A percentile compares a stretch with the other conserved stretches of the same genome.
These are phyloP conservation scores for Periophthalmus modestus DNA, from an alignment of 2,113 vertebrate genomes.

Conservation along the genomic window DNA sequence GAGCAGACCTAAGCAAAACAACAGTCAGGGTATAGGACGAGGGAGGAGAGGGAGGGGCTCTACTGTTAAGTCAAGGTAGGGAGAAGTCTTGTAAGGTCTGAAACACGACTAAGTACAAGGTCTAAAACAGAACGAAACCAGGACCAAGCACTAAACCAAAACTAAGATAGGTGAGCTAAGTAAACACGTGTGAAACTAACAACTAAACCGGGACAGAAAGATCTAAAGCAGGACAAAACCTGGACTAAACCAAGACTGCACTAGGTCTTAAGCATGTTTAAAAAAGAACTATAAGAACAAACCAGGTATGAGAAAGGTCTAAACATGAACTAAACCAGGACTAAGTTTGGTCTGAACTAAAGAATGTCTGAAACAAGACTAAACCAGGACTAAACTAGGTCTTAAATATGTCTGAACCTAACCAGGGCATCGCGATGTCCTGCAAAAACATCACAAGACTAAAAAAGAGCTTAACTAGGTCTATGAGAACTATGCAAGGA, in stretches of 20 bases:
- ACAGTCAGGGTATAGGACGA: background rate
- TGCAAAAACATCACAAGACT: background rate
- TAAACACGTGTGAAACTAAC: too few relatives aligned
- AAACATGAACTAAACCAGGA: background rate
- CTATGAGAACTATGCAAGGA: too few relatives aligned
- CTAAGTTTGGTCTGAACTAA: background rate
- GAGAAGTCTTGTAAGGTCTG: background rate
- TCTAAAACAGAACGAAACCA: background rate
- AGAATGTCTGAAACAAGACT: background rate
- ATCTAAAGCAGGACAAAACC: too few relatives aligned
- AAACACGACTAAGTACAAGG: background rate
- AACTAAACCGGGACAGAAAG: background rate
- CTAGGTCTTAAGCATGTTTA: too few relatives aligned
- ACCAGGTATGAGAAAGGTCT: too few relatives aligned
- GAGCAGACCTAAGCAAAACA: slow-evolving; percentile 51
- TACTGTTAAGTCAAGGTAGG: background rate
- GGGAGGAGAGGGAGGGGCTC: slow-evolving; percentile 2
- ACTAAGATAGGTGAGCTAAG: too few relatives aligned
- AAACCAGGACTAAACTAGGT: background rate
- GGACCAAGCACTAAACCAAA: background rate
- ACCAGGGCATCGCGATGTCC: background rate
- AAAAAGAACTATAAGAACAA: too few relatives aligned
- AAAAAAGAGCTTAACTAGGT: background rate
- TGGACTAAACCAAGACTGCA: too few relatives aligned
- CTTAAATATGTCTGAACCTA: background rate